phyloP scores from a whole-genome alignment of 2,888 invertebrate genomes.

The Cheilosia scutellata region DNA sequence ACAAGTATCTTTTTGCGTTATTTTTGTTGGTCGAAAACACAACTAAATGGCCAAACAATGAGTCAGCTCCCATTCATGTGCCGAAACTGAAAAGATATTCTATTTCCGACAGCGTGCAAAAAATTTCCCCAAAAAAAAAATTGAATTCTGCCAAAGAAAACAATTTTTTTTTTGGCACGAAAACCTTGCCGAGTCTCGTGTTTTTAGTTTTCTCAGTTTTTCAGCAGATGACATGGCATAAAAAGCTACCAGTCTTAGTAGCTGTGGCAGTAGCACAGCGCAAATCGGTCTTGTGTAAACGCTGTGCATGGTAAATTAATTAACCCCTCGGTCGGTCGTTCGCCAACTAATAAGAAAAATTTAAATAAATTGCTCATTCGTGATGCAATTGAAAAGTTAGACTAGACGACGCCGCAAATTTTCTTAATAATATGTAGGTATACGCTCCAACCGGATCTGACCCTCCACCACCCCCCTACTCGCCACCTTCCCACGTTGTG shows the following conservation, averaged over 20 bases:
- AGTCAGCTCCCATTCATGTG: conserved; percentile 66
- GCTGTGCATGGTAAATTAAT: conserved; percentile 57
- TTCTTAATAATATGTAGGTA: conserved; percentile 12
- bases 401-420: conserved; percentile 66
- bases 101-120: conserved; percentile 48
- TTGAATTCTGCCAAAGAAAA: conserved; percentile 28
- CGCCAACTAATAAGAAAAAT: conserved; percentile 38
- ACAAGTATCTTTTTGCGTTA: background rate
- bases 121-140: conserved; percentile 1
- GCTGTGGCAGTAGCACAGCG: conserved; percentile 5
- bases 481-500: too few species aligned
- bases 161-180: conserved; percentile 42
- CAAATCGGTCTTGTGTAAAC: background rate
- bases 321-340: conserved; percentile 16
- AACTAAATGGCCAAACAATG: conserved; percentile 59
- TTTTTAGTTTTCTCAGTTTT: conserved; percentile 24
- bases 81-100: conserved; percentile 38
- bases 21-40: conserved; percentile 25
- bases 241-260: background rate
- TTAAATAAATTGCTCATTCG: conserved; percentile 63
- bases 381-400: conserved; percentile 72
- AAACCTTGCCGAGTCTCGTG: conserved; percentile 57
- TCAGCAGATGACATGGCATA: conserved; percentile 44
- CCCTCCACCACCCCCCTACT: background rate
- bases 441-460: background rate